Conservation (phyloP, 2,888 invertebrate genomes). For the Eupithecia vulgata region DNA sequence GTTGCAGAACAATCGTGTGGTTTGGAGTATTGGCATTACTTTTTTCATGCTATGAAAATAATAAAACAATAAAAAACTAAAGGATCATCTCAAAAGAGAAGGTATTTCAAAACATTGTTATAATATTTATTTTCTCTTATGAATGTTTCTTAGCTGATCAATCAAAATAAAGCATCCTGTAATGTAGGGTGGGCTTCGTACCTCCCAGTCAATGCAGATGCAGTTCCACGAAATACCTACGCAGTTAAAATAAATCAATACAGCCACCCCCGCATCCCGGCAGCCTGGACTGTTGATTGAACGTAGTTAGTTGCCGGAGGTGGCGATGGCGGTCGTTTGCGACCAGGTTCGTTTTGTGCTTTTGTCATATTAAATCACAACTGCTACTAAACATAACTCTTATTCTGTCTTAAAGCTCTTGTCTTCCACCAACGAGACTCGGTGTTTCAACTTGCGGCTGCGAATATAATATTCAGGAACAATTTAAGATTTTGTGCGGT, state of each 20-base stretch:
- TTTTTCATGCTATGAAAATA: too few species aligned
- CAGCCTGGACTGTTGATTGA: slow-evolving; percentile 12
- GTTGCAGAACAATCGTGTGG: too few species aligned
- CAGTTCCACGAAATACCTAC: slow-evolving; percentile 19
- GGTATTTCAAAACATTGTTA: not conserved
- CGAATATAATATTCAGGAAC: not conserved
- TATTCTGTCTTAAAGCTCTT: not conserved
- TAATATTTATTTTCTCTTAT: not conserved
- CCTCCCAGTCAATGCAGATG: slow-evolving; percentile 20
- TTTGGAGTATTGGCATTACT: too few species aligned
- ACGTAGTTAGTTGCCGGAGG: slow-evolving; percentile 21
- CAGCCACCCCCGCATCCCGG: slow-evolving; percentile 19
- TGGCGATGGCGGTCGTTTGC: slow-evolving; percentile 6
- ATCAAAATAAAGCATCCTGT: not conserved
- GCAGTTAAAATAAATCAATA: slow-evolving; percentile 32
- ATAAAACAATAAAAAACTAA: not conserved
- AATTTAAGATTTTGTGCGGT: not conserved
- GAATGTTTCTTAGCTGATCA: not conserved
- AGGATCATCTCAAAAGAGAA: not conserved
- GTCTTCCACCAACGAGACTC: not conserved
- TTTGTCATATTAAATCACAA: not conserved
- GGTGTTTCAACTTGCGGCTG: not conserved
- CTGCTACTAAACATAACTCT: not conserved
- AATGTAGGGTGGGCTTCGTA: not conserved
- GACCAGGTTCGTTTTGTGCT: slow-evolving; percentile 2